Evolutionary conservation across 2,113 vertebrate species (phyloP), one percentile per base, ranked within the genome.

Genomic region (Brachionichthys hirsutus): DNA sequence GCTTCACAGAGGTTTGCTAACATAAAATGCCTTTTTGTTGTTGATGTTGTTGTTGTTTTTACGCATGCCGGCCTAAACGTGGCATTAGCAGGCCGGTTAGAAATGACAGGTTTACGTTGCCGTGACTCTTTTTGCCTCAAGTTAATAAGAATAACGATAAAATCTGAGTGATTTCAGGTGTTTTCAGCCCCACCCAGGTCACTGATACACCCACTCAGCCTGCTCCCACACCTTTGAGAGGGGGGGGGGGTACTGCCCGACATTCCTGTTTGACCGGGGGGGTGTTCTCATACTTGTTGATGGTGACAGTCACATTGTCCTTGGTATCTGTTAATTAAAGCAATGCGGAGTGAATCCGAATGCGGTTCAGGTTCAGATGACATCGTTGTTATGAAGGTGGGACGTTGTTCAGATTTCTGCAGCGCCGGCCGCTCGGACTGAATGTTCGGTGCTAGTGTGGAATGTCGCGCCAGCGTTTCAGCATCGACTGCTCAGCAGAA

Each of bases 401-500:
- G 11, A 18, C 30, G 15, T 19, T 56, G 19, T 41, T 42, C 61
- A 6, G 41, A 52, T 57, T 70, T 47, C 61, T 4, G 10, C 0
- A 13, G 54, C 46, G 17, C 38, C 2, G 46, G 60, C 38, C 2
- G 46, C 56, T 41, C 65, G 35, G 35, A 54, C 13, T 63, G 67
- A 86, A 82, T 76, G 47, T 73, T 45, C 20, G 55, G 16, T 15
- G 36, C 30, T 22, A 45, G 67, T 63, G 82, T 63, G 77, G 82
- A 89, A 89, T 88, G 78, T 87, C 78, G 62, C 86, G 78, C 67
- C 48, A 73, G 73, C 2, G 17, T 66, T 84, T 61, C 46, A 85
- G 62, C 17, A 18, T 44, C 9, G 14, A 55, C 16, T 4, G 38
- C 61, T 73, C 44, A 72, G 62, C 48, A 35, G 40, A 14, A 40